Conservation (phyloP, 2,797 vertebrate genomes). For the Psittacula echo region DNA sequence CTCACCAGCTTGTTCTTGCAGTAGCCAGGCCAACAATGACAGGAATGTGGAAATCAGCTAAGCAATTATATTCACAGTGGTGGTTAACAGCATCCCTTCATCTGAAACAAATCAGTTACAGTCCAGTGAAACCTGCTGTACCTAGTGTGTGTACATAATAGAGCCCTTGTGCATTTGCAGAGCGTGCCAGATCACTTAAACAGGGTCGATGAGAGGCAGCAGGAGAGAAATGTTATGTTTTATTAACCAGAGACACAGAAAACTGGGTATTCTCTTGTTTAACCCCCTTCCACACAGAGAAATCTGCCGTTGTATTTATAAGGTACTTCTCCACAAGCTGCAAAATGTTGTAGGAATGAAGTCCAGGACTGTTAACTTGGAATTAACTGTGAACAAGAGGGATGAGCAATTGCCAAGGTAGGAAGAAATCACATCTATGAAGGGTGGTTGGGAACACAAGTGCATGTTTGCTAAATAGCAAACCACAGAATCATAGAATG, state of each 20-base stretch:
- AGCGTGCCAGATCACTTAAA: constrained; percentile 29
- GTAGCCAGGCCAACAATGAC: constrained; percentile 26
- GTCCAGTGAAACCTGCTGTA: constrained; percentile 66
- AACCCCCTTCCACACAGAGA: not conserved
- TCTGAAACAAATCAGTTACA: constrained; percentile 72
- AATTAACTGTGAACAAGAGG: not conserved
- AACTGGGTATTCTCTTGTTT: not conserved
- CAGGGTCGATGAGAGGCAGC: not conserved
- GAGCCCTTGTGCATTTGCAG: constrained; percentile 38
- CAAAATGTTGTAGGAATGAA: not conserved
- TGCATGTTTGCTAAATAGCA: not conserved
- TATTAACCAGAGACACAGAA: constrained; percentile 3
- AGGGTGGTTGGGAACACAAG: not conserved
- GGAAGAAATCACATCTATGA: not conserved
- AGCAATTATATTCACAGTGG: constrained; percentile 66
- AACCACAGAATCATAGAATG: not conserved
- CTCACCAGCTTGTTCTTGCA: constrained; percentile 48
- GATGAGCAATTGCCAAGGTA: not conserved
- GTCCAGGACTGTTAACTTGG: not conserved
- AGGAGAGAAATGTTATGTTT: constrained; percentile 33
- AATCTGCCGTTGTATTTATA: not conserved
- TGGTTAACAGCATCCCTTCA: constrained; percentile 67
- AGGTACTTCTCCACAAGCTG: not conserved
- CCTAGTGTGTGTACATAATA: constrained; percentile 46
- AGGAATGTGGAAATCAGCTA: constrained; percentile 39